Base-by-base conservation (phyloP, 2,113 vertebrate species). In the Ancistrus triradiatus region DNA sequence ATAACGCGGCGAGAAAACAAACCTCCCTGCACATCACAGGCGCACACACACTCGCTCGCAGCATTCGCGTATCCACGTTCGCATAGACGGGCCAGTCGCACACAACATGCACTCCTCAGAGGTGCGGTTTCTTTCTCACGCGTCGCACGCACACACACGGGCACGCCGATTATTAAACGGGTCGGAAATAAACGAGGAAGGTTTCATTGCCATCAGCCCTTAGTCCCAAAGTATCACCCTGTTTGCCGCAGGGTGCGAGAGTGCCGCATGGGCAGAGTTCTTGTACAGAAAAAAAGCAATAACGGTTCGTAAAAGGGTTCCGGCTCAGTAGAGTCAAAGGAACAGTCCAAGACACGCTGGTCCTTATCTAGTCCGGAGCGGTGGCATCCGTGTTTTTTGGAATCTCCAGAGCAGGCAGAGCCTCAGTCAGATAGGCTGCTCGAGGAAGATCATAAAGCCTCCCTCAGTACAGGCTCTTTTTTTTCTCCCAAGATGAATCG, bases 211-310 rank as follows among this genome's bases (percentile, higher is more conserved):
- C 53, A 66, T 76, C 60, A 78, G 66, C 55, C 61, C 61, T 72
- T 69, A 67, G 59, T 71, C 73, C 73, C 73, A 71, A 75, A 72
- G 65, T 66, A 67, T 77, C 72, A 69, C 62, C 68, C 64, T 63
- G 59, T 57, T 72, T 27, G 50, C 64, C 17, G 3, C 27, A 68
- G 66, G 66, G 66, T 68, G 71, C 43, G 18, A 51, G 38, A 59
- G 40, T 64, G 67, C 48, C 62, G 40, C 3, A 49, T 52, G 33
- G 69, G 43, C 51, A 63, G 63, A 71, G 65, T 66, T 69, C 64
- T 63, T 74, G 31, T 58, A 52, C 10, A 61, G 44, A 59, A 65
- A 56, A 33, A 11, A 50, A 14, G 17, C 55, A 47, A 63, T 42
- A 52, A 65, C 4, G 38, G 24, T 51, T 44, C 47, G 15, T 35